A percentile compares a stretch with the other conserved stretches of the same genome.
Conservation (phyloP, 2,113 vertebrate species). For the Piprites chloris region DNA sequence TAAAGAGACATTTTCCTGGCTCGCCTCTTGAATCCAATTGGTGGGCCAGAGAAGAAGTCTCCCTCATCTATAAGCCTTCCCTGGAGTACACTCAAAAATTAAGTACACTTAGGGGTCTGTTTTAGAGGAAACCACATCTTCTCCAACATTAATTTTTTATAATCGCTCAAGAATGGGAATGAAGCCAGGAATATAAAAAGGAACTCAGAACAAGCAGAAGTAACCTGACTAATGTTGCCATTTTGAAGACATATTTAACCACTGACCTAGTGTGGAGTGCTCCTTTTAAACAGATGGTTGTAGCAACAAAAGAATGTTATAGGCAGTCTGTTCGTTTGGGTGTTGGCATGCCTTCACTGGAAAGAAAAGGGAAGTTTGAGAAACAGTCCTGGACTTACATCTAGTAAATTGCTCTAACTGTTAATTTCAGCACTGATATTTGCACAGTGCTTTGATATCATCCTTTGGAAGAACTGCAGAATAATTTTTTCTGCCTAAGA, state of each 20-base stretch:
- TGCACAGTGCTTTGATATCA: slow-evolving; percentile 18
- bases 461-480: neutral
- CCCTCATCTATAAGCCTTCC: neutral
- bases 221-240: neutral
- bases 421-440: slow-evolving; percentile 9
- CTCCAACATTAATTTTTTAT: neutral
- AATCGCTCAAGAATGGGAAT: neutral
- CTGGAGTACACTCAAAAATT: neutral
- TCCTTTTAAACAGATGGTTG: neutral
- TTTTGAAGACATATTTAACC: neutral
- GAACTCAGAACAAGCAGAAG: neutral
- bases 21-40: neutral
- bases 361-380: neutral
- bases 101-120: neutral
- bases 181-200: neutral
- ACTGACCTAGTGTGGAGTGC: neutral
- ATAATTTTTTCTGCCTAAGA: slow-evolving; percentile 8
- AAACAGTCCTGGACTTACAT: slow-evolving; percentile 17
- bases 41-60: neutral
- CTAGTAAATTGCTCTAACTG: neutral
- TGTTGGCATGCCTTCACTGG: neutral
- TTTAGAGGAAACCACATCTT: neutral
- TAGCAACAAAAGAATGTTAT: neutral
- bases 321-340: neutral
- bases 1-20: neutral